Evolutionary conservation across 2,797 vertebrate genomes (phyloP), one percentile per base, ranked within the genome.

Genomic region (Decapterus maruadsi): DNA sequence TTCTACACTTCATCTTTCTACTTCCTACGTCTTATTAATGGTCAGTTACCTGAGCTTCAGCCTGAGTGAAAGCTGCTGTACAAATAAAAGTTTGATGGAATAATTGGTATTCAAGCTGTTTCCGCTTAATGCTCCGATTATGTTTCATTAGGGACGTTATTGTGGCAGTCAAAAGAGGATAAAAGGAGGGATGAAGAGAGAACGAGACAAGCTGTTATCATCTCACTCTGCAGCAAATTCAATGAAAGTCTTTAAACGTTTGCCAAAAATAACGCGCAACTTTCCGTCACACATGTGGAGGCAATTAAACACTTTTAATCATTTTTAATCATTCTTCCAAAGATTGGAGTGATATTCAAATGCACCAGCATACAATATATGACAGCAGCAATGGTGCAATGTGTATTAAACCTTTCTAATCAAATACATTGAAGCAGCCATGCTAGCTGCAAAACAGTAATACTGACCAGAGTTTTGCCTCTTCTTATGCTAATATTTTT

Each of bases 221-320:
- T 57, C 20, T 19, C 2, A 54, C 50, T 26, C 48, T n/a, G 19
- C 34, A 10, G 36, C 43, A 38, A 29, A 64, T 16, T 36, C 29
- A 8, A 10, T 29, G 45, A 43, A 29, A 58, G 40, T 0, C 38
- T 46, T 62, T 38, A 16, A 71, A 13, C 0, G 2, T 26, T 67
- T n/a, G 48, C 55, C 55, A 36, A 42, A 56, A 60, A 34, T 16
- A 43, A 66, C 29, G 34, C n/a, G 19, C 14, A 22, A 48, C 65
- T 69, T 45, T 51, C 50, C 50, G 22, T 12, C 50, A 51, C 48
- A 51, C 4, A 20, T 50, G 50, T 54, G 51, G 22, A 13, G 3
- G 8, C n/a, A 50, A 11, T 10, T 50, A 50, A 50, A 50, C 48
- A 50, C 3, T 26, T 26, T 26, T 26, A 26, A 26, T 26, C 26